phyloP scores from a whole-genome alignment of 2,797 vertebrate genomes.

The Lagocephalus sceleratus region DNA sequence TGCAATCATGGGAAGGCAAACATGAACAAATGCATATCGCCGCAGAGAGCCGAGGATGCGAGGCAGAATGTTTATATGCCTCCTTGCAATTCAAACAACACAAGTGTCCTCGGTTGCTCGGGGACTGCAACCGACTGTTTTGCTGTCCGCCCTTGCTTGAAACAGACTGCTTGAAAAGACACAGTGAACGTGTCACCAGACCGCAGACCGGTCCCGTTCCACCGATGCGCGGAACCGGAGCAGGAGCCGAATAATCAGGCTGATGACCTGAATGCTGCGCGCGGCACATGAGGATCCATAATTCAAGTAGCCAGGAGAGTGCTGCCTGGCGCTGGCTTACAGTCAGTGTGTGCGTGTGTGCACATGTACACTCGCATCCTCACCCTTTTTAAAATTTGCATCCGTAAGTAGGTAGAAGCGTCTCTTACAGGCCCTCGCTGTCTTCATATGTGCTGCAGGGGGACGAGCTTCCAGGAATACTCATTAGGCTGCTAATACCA shows the following conservation, averaged over 20 bases:
- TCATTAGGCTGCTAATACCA: slow-evolving; percentile 14
- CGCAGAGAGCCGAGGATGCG: background rate
- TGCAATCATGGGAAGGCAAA: no score
- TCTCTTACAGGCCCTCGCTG: slow-evolving; percentile 19
- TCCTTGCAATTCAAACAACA: slow-evolving; percentile 9
- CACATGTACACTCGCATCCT: slow-evolving; percentile 2
- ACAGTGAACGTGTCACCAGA: slow-evolving; percentile 47
- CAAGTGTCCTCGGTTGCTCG: slow-evolving; percentile 30
- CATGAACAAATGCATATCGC: background rate
- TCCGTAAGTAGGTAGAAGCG: slow-evolving; percentile 40
- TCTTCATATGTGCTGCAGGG: slow-evolving; percentile 8
- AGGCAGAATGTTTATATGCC: background rate
- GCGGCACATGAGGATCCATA: slow-evolving; percentile 23
- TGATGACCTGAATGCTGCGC: slow-evolving; percentile 25
- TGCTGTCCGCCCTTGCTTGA: slow-evolving; percentile 20
- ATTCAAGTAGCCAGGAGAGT: slow-evolving; percentile 22
- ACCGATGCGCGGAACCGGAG: slow-evolving; percentile 37
- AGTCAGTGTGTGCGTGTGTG: slow-evolving; percentile 16
- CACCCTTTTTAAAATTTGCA: slow-evolving; percentile 39
- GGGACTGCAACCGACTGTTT: slow-evolving; percentile 16
- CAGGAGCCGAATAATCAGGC: slow-evolving; percentile 36
- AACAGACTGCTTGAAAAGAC: slow-evolving; percentile 33
- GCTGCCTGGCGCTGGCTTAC: slow-evolving; percentile 23
- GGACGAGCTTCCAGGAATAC: slow-evolving; percentile 14
- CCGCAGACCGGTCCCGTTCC: slow-evolving; percentile 34